Percentiles rank a stretch among this genome's conserved stretches.
phyloP scores from a whole-genome alignment of 2,888 invertebrate species.

The Luperina nickerlii region DNA sequence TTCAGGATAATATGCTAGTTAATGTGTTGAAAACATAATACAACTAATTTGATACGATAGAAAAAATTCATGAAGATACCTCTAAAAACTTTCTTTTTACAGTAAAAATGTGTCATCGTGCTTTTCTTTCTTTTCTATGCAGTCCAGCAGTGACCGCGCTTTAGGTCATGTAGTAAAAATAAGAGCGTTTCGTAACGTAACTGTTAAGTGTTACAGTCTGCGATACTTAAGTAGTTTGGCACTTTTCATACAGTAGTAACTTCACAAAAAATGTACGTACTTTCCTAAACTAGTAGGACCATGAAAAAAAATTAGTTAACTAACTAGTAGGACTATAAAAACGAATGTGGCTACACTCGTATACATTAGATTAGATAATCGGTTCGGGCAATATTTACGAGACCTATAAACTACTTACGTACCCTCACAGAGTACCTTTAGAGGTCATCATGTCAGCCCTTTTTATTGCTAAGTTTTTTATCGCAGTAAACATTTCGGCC shows the following conservation, averaged over 20 bases:
- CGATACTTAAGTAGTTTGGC: background rate
- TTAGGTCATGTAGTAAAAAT: background rate
- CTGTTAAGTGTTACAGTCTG: background rate
- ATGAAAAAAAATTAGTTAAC: slow-evolving; percentile 31
- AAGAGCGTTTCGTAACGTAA: too few species aligned
- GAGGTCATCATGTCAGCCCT: slow-evolving; percentile 56
- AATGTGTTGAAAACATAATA: too few species aligned
- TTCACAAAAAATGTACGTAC: background rate
- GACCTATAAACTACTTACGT: slow-evolving; percentile 59
- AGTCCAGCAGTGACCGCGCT: too few species aligned
- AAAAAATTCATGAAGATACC: too few species aligned
- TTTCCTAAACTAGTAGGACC: background rate
- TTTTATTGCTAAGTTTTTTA: slow-evolving; percentile 56
- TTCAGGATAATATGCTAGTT: too few species aligned
- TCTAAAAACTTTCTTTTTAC: too few species aligned
- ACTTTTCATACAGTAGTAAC: background rate
- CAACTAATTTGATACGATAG: too few species aligned
- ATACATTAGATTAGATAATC: slow-evolving; percentile 57
- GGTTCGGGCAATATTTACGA: slow-evolving; percentile 63
- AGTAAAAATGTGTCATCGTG: too few species aligned
- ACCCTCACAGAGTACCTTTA: slow-evolving; percentile 41
- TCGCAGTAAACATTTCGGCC: slow-evolving; percentile 43
- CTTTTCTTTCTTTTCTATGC: too few species aligned
- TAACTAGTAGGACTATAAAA: slow-evolving; percentile 37
- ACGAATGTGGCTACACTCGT: slow-evolving; percentile 44